These are phyloP conservation scores for Trypoxylon attenuatum DNA, from an alignment of 2,888 invertebrate genomes.

Conservation along the genomic window DNA sequence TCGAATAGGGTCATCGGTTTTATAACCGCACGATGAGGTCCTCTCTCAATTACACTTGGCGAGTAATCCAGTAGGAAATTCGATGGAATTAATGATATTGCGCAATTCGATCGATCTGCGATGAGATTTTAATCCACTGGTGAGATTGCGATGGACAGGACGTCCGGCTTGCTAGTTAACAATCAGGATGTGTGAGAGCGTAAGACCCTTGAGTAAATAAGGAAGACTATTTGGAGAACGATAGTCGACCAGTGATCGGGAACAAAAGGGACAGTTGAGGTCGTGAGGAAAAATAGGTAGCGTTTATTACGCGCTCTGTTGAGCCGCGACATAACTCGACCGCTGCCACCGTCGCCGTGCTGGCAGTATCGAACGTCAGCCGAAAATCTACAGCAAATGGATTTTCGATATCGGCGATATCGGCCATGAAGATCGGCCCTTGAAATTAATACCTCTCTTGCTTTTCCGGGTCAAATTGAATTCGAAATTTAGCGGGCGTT, in stretches of 20 bases:
- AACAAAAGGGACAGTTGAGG: not conserved
- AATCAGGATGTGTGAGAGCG: too few species aligned
- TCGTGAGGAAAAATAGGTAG: not conserved
- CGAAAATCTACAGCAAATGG: slow-evolving; percentile 41
- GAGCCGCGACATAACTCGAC: slow-evolving; percentile 17
- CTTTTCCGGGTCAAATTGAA: slow-evolving; percentile 1
- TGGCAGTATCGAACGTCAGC: slow-evolving; percentile 33
- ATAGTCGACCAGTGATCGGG: not conserved
- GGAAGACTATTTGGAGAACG: too few species aligned
- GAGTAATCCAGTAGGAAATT: too few species aligned
- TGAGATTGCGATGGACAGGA: too few species aligned
- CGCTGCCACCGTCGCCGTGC: too few species aligned
- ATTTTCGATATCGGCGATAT: slow-evolving; percentile 42
- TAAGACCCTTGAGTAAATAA: too few species aligned
- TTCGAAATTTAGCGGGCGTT: not conserved
- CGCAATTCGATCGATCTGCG: too few species aligned
- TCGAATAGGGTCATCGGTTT: not conserved
- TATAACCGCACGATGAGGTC: too few species aligned
- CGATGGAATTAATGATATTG: too few species aligned
- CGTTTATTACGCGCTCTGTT: slow-evolving; percentile 2
- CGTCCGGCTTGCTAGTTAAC: too few species aligned
- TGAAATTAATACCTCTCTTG: slow-evolving; percentile 33
- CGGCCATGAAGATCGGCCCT: slow-evolving; percentile 14
- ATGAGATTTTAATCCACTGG: too few species aligned
- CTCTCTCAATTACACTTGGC: too few species aligned